phyloP scores from a whole-genome alignment of 2,113 vertebrate genomes.

The Motacilla alba region DNA sequence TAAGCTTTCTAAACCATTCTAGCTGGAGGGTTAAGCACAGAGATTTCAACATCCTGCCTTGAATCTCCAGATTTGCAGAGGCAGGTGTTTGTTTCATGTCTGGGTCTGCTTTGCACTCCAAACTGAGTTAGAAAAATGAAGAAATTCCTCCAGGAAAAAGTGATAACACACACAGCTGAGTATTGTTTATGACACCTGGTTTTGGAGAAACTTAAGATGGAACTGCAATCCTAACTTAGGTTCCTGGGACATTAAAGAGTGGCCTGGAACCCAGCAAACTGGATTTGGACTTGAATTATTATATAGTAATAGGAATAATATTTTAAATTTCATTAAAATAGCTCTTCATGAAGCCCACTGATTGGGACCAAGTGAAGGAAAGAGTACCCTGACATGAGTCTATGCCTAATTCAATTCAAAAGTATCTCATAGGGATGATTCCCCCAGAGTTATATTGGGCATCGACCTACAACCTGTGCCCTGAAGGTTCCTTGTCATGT shows the following conservation, averaged over 20 bases:
- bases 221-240: not conserved
- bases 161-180: not conserved
- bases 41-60: not conserved
- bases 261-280: not conserved
- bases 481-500: not conserved
- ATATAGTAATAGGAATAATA: not conserved
- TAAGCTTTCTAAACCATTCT: conserved; percentile 3
- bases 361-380: not conserved
- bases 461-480: not conserved
- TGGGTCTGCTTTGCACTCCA: not conserved
- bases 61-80: not conserved
- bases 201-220: not conserved
- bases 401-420: not conserved
- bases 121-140: not conserved
- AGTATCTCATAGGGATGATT: not conserved
- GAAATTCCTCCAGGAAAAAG: not conserved
- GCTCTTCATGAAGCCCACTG: not conserved
- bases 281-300: not conserved
- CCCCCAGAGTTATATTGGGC: not conserved
- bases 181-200: not conserved
- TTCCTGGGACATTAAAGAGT: not conserved
- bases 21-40: not conserved
- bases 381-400: not conserved
- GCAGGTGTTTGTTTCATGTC: not conserved
- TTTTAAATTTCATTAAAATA: not conserved